Evolutionary conservation across 2,888 invertebrate genomes (phyloP).

Genomic region (Drosophila nigricruria): DNA sequence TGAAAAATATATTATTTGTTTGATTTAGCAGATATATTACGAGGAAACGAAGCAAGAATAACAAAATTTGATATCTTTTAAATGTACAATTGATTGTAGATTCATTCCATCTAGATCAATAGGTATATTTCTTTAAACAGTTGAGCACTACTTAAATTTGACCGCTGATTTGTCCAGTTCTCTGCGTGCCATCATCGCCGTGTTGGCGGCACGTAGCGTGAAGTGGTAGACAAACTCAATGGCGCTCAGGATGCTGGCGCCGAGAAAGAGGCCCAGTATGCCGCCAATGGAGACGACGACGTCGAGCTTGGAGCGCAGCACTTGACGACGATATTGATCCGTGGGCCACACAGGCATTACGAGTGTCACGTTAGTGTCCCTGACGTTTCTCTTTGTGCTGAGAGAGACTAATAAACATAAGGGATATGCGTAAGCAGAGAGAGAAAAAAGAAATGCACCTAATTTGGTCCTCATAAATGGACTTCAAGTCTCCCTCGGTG

Average conservation of each 20-base stretch:
- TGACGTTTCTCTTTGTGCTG: slow-evolving; percentile 45
- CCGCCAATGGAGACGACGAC: slow-evolving; percentile 87
- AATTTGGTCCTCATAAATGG: slow-evolving; percentile 74
- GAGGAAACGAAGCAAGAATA: neutral
- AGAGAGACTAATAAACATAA: neutral
- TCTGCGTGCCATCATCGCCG: slow-evolving; percentile 13
- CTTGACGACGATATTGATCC: slow-evolving; percentile 86
- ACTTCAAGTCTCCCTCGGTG: slow-evolving; percentile 88
- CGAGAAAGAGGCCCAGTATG: slow-evolving; percentile 87
- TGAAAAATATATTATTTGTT: neutral
- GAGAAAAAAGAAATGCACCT: slow-evolving; percentile 36
- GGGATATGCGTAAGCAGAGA: fast-evolving
- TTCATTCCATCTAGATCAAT: neutral
- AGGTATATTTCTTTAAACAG: too few relatives aligned
- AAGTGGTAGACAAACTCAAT: slow-evolving; percentile 87
- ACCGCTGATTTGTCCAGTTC: neutral
- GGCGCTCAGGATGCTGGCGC: slow-evolving; percentile 87
- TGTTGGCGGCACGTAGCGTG: slow-evolving; percentile 83
- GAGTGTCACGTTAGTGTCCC: slow-evolving; percentile 63
- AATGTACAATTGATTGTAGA: neutral
- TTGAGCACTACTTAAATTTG: neutral
- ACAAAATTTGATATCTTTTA: neutral
- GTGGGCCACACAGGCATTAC: slow-evolving; percentile 82
- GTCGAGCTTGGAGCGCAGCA: slow-evolving; percentile 85
- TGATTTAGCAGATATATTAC: neutral